phyloP scores from a whole-genome alignment of 2,113 vertebrate species.

The Chloropsis cyanopogon region DNA sequence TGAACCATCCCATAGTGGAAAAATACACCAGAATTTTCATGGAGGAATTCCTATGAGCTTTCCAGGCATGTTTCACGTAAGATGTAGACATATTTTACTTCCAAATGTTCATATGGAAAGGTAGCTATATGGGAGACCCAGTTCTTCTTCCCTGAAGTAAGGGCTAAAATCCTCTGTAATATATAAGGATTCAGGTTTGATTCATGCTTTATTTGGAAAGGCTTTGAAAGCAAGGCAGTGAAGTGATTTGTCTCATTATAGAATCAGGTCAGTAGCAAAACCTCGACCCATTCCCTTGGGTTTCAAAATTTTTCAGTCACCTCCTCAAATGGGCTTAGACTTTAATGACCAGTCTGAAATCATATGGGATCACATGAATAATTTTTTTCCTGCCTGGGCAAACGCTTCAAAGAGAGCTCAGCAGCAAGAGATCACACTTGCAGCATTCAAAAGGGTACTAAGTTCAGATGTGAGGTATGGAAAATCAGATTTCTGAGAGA shows the following conservation, averaged over 20 bases:
- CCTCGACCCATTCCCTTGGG: background rate
- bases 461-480: background rate
- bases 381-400: background rate
- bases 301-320: background rate
- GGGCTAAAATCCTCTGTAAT: background rate
- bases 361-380: background rate
- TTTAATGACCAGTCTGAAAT: background rate
- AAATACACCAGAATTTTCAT: background rate
- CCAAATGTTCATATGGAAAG: background rate
- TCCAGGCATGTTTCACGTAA: background rate
- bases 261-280: background rate
- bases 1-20: background rate
- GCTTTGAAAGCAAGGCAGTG: background rate
- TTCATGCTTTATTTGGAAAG: background rate
- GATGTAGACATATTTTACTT: background rate
- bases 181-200: background rate
- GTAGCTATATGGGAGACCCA: background rate
- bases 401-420: background rate
- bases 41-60: background rate
- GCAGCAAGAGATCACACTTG: background rate
- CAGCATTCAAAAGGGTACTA: background rate
- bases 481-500: background rate
- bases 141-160: background rate
- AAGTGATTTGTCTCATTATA: background rate
- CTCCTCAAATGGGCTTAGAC: background rate